Base-by-base conservation (phyloP, 2,113 vertebrate species). In the Willisornis vidua region DNA sequence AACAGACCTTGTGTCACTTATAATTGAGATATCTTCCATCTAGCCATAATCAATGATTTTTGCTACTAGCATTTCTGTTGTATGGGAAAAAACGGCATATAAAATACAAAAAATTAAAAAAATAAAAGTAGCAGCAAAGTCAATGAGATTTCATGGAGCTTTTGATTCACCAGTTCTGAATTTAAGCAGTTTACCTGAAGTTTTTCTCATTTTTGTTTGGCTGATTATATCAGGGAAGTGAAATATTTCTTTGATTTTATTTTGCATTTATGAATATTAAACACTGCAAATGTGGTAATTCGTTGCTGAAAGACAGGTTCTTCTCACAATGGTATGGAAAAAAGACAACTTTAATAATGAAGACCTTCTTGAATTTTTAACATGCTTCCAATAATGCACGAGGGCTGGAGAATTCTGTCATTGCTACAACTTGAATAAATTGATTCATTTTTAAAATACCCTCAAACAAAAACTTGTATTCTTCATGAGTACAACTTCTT, bases 221-320 rank as follows among this genome's bases (percentile, higher is more conserved):
- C 57, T 76, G 52, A 61, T 31, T 90, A 4, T 52, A 76, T 15
- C 28, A 84, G 7, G 6, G 15, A 90, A 88, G 46, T 65, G 14
- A 79, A 92, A n/a, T 55, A 54, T 17, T 67, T 51, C 45, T 73
- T 72, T 63, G 13, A 74, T 43, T 89, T 91, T 49, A 67, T 62
- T 89, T 91, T 85, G 20, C 61, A 52, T 65, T 72, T 85, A 49
- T 71, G 45, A 87, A 55, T 79, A 91, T 78, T 85, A 91, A 91
- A 75, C 74, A 82, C n/a, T 49, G 16, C 55, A 91, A 74, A 68
- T 19, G 31, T 66, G 29, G n/a, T 85, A 72, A 45, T 57, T 92
- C 14, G 28, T 37, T 79, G 49, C 12, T 96, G 71, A 94, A 82
- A 85, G n/a, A 72, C 19, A 54, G 13, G 45, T 65, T 87, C 18